Evolutionary conservation across 2,113 vertebrate genomes (phyloP), one percentile per base, ranked within the genome.

Genomic region (Pygathrix nemaeus): DNA sequence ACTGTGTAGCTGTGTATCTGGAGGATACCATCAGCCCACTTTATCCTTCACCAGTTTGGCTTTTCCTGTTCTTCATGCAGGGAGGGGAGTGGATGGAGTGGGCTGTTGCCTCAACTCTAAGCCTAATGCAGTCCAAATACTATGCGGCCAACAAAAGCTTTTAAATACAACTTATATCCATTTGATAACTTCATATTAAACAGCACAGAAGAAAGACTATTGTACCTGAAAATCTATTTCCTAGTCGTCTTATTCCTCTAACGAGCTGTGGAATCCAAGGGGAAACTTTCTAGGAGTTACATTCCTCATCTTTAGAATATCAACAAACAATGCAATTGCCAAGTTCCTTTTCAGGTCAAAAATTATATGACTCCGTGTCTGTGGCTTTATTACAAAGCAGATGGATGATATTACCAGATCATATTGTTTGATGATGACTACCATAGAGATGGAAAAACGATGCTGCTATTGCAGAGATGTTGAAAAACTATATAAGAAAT

Each of bases 401-500:
- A 84, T 32, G 45, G 10, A 93, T 78, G n/a, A 3, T 32, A 80
- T 75, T 64, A 52, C 4, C 73, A 45, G 30, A 55, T 55, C 30
- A n/a, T 52, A 96, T 59, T 89, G 21, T 85, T 50, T 80, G 27
- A 76, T 57, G 45, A 75, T 89, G 64, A 91, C 18, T 21, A 80
- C 11, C 17, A 72, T 1, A 90, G 35, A 64, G 20, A 61, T 13
- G 21, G 13, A 48, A 50, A 96, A 96, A 93, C 57, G 13, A 89
- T 38, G 43, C 48, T 30, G 10, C 17, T 80, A 8, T 38, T 32
- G 18, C 21, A 84, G 79, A 76, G 21, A 87, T 66, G 40, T 59
- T 78, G 87, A 20, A 52, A 90, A 96, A 40, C 8, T 52, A n/a
- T 6, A 13, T 48, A 80, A 82, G 57, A 96, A 96, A 91, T 88